A percentile compares a stretch with the other conserved stretches of the same genome.
Evolutionary conservation across 2,113 vertebrate species (phyloP).

Genomic region (Physeter macrocephalus): DNA sequence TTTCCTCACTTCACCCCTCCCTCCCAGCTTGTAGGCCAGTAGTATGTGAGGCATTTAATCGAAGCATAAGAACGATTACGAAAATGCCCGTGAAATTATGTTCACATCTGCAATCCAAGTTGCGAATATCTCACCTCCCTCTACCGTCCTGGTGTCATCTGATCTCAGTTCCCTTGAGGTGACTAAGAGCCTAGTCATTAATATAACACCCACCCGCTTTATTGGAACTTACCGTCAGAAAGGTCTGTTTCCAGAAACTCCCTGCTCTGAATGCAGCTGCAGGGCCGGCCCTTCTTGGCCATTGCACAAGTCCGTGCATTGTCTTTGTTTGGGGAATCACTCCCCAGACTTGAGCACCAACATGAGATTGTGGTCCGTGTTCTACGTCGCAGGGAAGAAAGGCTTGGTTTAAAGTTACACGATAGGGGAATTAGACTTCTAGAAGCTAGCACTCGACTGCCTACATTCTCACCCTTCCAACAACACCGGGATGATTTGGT

Average conservation of each 20-base stretch:
- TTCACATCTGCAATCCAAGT: conserved; percentile 72
- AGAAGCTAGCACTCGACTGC: background rate
- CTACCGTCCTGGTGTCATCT: conserved; percentile 57
- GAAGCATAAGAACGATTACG: conserved; percentile 65
- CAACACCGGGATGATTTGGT: background rate
- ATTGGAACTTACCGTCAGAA: conserved; percentile 76
- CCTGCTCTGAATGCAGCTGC: conserved; percentile 54
- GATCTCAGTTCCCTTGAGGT: conserved; percentile 74
- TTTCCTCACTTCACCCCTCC: background rate
- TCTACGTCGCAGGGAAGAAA: background rate
- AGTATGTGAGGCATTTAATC: conserved; percentile 56
- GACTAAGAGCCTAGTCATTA: conserved; percentile 76
- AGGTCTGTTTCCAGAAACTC: conserved; percentile 74
- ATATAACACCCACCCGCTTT: conserved; percentile 66
- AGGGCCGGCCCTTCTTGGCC: conserved; percentile 69
- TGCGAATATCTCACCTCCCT: conserved; percentile 60
- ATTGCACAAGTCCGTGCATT: conserved; percentile 58
- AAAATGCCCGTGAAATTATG: conserved; percentile 70
- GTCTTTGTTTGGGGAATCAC: conserved; percentile 39
- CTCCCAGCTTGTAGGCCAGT: background rate
- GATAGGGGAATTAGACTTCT: background rate
- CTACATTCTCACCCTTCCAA: background rate
- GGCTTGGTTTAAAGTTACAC: background rate
- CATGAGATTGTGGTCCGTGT: conserved; percentile 28
- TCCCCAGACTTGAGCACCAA: conserved; percentile 30